phyloP scores from a whole-genome alignment of 2,888 invertebrate species.

The Lithophane semibrunnea region DNA sequence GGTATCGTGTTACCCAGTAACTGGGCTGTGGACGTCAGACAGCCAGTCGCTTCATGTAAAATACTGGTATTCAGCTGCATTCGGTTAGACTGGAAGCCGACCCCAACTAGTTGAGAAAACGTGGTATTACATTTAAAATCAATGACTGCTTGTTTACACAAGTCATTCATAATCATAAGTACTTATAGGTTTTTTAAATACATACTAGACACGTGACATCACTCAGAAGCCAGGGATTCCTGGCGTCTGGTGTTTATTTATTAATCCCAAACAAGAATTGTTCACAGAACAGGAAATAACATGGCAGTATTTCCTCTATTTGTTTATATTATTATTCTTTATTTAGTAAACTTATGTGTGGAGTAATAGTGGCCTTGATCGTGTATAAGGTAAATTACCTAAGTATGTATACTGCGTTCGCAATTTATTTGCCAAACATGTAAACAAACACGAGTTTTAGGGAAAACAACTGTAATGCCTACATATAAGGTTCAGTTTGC shows the following conservation, averaged over 20 bases:
- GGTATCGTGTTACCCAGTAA: background rate
- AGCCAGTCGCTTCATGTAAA: background rate
- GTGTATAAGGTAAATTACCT: slow-evolving; percentile 41
- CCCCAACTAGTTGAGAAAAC: background rate
- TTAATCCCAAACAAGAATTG: slow-evolving; percentile 21
- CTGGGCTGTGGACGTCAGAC: background rate
- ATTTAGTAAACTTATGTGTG: background rate
- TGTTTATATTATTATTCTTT: slow-evolving; percentile 19
- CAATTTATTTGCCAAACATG: too few species aligned
- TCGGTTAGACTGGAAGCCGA: background rate
- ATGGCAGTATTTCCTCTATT: slow-evolving; percentile 27
- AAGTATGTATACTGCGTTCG: too few species aligned
- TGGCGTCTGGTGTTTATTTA: slow-evolving; percentile 28
- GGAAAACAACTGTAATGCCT: too few species aligned
- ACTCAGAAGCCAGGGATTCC: slow-evolving; percentile 44
- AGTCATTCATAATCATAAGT: background rate
- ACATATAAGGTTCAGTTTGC: too few species aligned
- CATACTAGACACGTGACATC: slow-evolving; percentile 4
- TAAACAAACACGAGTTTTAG: too few species aligned
- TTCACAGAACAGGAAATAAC: slow-evolving; percentile 22
- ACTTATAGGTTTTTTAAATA: background rate
- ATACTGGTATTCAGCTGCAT: background rate
- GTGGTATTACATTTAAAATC: too few species aligned
- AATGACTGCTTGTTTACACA: background rate
- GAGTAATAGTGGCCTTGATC: slow-evolving; percentile 52